phyloP scores from a whole-genome alignment of 2,113 vertebrate species.

The Uria aalge region DNA sequence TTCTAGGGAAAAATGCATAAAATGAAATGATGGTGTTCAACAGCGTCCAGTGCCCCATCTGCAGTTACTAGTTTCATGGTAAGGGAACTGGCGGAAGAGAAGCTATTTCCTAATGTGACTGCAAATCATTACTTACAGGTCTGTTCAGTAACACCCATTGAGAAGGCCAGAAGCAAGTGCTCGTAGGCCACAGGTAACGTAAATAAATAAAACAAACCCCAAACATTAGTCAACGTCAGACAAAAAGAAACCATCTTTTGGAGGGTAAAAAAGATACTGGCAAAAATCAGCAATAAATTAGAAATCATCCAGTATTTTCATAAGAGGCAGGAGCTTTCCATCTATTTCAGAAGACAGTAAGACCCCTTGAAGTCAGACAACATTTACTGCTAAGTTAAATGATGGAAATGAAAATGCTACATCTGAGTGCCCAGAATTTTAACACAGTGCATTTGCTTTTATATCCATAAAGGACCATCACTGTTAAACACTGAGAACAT shows the following conservation, averaged over 20 bases:
- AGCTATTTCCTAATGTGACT: background rate
- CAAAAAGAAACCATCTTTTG: background rate
- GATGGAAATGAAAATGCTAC: background rate
- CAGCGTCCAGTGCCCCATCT: background rate
- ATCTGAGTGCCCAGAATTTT: background rate
- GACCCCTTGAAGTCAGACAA: background rate
- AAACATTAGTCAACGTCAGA: background rate
- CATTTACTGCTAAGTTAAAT: background rate
- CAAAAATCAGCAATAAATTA: background rate
- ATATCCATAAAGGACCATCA: background rate
- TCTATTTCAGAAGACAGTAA: background rate
- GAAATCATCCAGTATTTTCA: background rate
- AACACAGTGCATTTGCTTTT: background rate
- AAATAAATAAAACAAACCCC: background rate
- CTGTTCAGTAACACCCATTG: background rate
- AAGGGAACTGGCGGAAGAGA: background rate
- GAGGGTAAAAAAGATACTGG: background rate
- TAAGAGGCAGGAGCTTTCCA: background rate
- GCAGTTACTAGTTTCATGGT: background rate
- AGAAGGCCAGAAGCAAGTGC: background rate
- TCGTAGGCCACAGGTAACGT: background rate
- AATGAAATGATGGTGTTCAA: background rate
- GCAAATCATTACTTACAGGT: background rate
- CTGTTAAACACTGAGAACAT: slow-evolving; percentile 3
- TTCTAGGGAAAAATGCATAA: background rate